Evolutionary conservation across 2,797 vertebrate genomes (phyloP), one percentile per base, ranked within the genome.

Genomic region (Urocyon cinereoargenteus): DNA sequence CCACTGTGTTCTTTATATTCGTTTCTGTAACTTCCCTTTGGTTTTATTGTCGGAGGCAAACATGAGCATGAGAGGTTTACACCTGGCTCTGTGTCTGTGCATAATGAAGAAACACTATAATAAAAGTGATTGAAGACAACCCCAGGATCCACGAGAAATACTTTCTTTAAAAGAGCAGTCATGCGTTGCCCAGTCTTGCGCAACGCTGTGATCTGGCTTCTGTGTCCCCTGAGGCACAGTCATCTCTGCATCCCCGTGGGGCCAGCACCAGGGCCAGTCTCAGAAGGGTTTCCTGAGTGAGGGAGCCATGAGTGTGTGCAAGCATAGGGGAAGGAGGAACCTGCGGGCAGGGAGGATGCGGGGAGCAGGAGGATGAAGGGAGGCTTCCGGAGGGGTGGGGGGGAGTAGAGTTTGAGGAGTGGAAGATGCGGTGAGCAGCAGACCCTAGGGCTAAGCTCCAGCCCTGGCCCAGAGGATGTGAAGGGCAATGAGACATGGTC

Each of bases 51-150:
- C 3, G 53, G 75, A 79, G 53, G 90, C 11, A 36, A 3, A 13
- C 21, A 0, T 6, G 19, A 6, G 12, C 36, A 45, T 2, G 7
- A 7, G 31, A 19, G 45, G 15, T 10, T 85, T 14, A 21, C 22
- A 3, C 26, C n/a, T 18, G 45, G 19, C 36, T 55, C 40, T 1
- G 45, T 7, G 34, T 75, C 70, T 84, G 34, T 0, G 34, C n/a
- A 0, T 12, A 2, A 31, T 24, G 16, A 45, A 51, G 82, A 86
- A 34, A 49, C 45, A 9, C 19, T 3, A 0, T 21, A 3, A 18
- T 40, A 40, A 82, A 81, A 61, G 19, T 12, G n/a, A n/a, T 1
- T 19, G 34, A 53, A 9, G 28, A 36, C 59, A 49, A 3, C 78
- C 21, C 57, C 75, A n/a, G 78, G 36, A 70, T 7, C 59, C 19